Base-by-base conservation (phyloP, 2,113 vertebrate genomes). In the Micromys minutus region DNA sequence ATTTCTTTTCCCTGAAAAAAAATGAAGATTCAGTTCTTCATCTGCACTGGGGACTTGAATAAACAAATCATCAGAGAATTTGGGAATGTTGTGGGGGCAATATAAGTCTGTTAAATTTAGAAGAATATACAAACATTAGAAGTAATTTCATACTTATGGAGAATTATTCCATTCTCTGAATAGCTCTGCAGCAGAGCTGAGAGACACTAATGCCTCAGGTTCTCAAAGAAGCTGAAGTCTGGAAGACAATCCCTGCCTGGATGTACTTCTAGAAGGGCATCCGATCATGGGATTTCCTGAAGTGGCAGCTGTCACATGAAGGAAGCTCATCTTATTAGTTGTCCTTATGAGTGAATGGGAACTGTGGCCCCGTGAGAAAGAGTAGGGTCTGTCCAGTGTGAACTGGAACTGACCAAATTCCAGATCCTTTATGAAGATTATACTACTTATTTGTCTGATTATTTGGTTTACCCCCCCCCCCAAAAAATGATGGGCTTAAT, bases 151-250 rank as follows among this genome's bases (percentile, higher is more conserved):
- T 7, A 3, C 10, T 50, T 10, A 55, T 2, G 0, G 7, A 17
- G 42, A 47, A 36, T 22, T 12, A 0, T 9, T 8, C 17, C 15
- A 13, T 52, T 4, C 8, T 42, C 21, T 8, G 79, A 31, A 26
- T 0, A 12, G 1, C 45, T 15, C 21, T 15, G 21, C 2, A 11
- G 6, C 21, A 7, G 8, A 75, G 12, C 3, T 24, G 0, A 4
- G 12, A 5, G 4, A 5, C 2, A 0, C 1, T 16, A 4, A 7
- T 7, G 39, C 45, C n/a, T 5, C 81, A 3, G 31, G 29, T 7
- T 36, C 10, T 15, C 1, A 0, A n/a, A 3, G 1, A 42, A 55
- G 34, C 11, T 17, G 31, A 13, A 13, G 3, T 45, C 10, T 2
- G 0, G 26, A 21, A 36, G 21, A 7, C 31, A 11, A 4, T 7